Conservation (phyloP, 2,797 vertebrate genomes). For the Crotalus adamanteus region DNA sequence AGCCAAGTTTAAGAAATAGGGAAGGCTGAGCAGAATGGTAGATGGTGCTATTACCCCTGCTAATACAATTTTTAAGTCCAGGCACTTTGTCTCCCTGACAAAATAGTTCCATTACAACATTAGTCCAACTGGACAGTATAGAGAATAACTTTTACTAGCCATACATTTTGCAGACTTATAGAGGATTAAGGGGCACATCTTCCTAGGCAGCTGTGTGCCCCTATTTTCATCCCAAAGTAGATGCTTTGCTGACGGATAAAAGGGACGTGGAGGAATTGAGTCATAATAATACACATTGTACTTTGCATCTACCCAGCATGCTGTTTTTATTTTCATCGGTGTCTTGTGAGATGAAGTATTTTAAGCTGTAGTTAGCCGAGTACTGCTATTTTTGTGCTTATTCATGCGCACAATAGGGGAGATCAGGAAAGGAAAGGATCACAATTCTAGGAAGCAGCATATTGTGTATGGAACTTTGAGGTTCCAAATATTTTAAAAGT, state of each 20-base stretch:
- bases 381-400: constrained; percentile 55
- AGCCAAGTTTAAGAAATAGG: neutral
- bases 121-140: neutral
- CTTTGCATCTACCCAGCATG: constrained; percentile 16
- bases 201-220: neutral
- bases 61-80: neutral
- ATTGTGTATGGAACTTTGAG: constrained; percentile 42
- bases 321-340: constrained; percentile 4
- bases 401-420: constrained; percentile 58
- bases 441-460: constrained; percentile 67
- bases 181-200: neutral
- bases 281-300: neutral
- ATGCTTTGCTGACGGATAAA: neutral
- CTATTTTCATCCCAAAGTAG: neutral
- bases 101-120: neutral
- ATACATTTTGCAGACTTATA: neutral
- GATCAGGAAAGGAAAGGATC: constrained; percentile 59
- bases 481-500: constrained; percentile 36
- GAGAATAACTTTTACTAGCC: neutral
- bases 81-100: neutral
- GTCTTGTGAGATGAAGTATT: constrained; percentile 33
- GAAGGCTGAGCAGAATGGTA: neutral
- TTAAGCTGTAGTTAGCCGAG: constrained; percentile 31
- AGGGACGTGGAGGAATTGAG: neutral
- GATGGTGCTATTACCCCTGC: neutral